These are phyloP conservation scores for Phenganax stokvisi DNA, from an alignment of 92 coral and sea anemone genomes.

Conservation along the genomic window DNA sequence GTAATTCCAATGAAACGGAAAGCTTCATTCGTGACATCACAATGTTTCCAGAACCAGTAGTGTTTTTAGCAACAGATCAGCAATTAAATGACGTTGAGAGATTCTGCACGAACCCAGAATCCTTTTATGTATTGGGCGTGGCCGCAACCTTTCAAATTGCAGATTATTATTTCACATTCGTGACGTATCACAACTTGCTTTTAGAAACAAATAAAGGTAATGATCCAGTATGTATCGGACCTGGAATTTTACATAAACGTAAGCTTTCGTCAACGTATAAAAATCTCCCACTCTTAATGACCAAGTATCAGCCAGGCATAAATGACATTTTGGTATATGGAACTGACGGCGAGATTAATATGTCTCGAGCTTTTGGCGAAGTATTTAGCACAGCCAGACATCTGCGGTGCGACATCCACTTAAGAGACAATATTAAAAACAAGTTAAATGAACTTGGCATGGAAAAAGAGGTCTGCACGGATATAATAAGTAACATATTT, in stretches of 20 bases:
- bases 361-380: background rate
- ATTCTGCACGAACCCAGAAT: slow-evolving; percentile 49
- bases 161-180: slow-evolving; percentile 46
- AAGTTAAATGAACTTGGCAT: slow-evolving; percentile 41
- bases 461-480: slow-evolving; percentile 21
- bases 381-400: slow-evolving; percentile 34
- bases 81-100: slow-evolving; percentile 42
- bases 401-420: slow-evolving; percentile 49
- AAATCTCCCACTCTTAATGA: slow-evolving; percentile 10
- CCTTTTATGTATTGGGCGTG: slow-evolving; percentile 43
- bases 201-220: slow-evolving; percentile 38
- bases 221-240: slow-evolving; percentile 49
- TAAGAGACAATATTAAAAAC: slow-evolving; percentile 45
- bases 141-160: slow-evolving; percentile 50
- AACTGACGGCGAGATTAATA: slow-evolving; percentile 24
- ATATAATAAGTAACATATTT: slow-evolving; percentile 43
- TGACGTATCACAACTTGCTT: slow-evolving; percentile 45
- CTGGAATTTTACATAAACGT: slow-evolving; percentile 50
- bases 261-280: slow-evolving; percentile 32
- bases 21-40: slow-evolving; percentile 42
- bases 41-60: slow-evolving; percentile 39
- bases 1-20: background rate
- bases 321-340: slow-evolving; percentile 20
- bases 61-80: slow-evolving; percentile 36
- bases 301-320: slow-evolving; percentile 6